Evolutionary conservation across 2,888 invertebrate species (phyloP).

Genomic region (Himalopsyche kuldschensis): DNA sequence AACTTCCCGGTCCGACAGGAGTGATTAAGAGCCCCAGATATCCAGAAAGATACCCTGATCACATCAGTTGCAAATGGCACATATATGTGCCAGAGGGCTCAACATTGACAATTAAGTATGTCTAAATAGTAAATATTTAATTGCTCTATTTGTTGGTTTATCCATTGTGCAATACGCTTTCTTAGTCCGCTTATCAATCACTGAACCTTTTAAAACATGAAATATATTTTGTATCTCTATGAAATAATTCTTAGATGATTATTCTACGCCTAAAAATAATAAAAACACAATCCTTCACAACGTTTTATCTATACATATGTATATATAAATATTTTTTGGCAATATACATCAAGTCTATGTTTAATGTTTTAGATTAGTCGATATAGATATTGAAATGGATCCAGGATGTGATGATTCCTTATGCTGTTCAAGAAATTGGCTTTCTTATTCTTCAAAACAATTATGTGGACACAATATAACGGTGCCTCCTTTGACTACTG

Average conservation of each 20-base stretch:
- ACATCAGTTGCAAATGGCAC: conserved; percentile 34
- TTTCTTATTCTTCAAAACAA: conserved; percentile 13
- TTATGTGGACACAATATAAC: conserved; percentile 28
- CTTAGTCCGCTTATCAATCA: no score
- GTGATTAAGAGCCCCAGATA: conserved; percentile 31
- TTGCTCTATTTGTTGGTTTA: not conserved
- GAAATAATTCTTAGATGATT: no score
- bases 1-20: conserved; percentile 16
- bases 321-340: no score
- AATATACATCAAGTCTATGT: not conserved
- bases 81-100: conserved; percentile 19
- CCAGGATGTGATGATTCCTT: conserved; percentile 12
- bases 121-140: not conserved
- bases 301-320: no score
- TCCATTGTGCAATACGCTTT: no score
- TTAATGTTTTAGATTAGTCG: conserved; percentile 22
- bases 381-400: conserved; percentile 35
- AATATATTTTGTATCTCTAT: no score
- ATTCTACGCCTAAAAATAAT: no score
- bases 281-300: no score
- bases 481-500: not conserved
- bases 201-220: no score
- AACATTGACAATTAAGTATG: conserved; percentile 24
- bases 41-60: conserved; percentile 27
- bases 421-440: conserved; percentile 34